Base-by-base conservation (phyloP, 2,113 vertebrate genomes). In the Numenius arquata region DNA sequence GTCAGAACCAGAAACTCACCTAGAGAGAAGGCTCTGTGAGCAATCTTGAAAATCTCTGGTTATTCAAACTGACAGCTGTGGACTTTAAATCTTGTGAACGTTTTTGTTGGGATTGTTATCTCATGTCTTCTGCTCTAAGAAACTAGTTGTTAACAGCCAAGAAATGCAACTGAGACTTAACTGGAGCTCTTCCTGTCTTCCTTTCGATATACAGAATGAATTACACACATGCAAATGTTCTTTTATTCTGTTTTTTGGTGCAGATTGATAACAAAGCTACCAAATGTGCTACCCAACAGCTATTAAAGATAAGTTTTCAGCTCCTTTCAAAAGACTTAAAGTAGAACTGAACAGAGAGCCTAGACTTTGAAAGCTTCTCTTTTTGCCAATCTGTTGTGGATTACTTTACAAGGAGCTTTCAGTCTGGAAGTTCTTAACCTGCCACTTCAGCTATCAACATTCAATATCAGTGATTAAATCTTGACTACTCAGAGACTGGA, bases 381-480 rank as follows among this genome's bases (percentile, higher is more conserved):
- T 43, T 50, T 56, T 92, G 83, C 85, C 91, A 94, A 2, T 55
- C 20, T 8, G 47, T 76, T 83, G 36, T 55, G 88, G 61, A 67
- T 90, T 85, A 40, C 40, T 80, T 93, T 83, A 93, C 47, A 70
- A 80, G 82, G 82, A 84, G 19, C 43, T 94, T 90, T 88, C 72
- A 56, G 92, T 80, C 67, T 90, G 81, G 59, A 92, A 86, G 72
- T 77, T 45, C 82, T 93, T 88, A 86, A 74, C 72, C 72, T 96
- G 88, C 68, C 85, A 67, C 82, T 90, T 77, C 75, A 86, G 67
- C 65, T 93, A 83, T 95, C 79, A 88, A 52, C 72, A 43, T 88
- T 81, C 67, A 52, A 45, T 73, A 91, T 93, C 95, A 88, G 68
- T 55, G 79, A 96, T 93, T 94, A 90, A 93, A 93, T 96, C 85